Percentiles rank a stretch among this genome's conserved stretches.
Conservation (phyloP, 1,140 invertebrate species). For the Augochlora pura region DNA sequence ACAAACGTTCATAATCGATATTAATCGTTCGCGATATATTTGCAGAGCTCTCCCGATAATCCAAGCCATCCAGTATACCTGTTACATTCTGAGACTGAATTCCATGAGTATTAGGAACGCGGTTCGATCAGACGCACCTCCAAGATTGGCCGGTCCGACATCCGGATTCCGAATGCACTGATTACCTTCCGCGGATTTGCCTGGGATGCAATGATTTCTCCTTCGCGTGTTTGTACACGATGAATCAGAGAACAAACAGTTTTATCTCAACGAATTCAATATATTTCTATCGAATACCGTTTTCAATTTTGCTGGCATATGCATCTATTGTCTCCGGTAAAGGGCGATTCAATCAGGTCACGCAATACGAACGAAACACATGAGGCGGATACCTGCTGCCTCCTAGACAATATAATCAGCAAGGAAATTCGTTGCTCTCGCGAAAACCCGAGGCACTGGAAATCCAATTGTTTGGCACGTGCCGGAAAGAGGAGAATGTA, state of each 20-base stretch:
- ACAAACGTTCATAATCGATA: background rate
- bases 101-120: background rate
- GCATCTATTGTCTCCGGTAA: background rate
- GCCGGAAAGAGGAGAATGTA: conserved; percentile 12
- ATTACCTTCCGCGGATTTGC: background rate
- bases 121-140: background rate
- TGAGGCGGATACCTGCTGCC: background rate
- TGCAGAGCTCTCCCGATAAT: too few species aligned
- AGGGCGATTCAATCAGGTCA: background rate
- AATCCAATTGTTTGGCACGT: conserved; percentile 13
- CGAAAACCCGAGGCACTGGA: background rate
- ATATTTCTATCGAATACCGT: background rate
- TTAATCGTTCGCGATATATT: background rate
- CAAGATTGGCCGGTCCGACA: background rate
- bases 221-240: background rate
- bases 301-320: background rate
- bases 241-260: background rate
- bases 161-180: background rate
- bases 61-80: background rate
- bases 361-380: background rate
- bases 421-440: background rate
- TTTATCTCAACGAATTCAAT: background rate
- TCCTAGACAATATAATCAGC: background rate
- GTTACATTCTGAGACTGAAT: background rate
- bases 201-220: background rate